A percentile compares a stretch with the other conserved stretches of the same genome.
Evolutionary conservation across 1,140 invertebrate species (phyloP).

Genomic region (Lordiphosa mommai): DNA sequence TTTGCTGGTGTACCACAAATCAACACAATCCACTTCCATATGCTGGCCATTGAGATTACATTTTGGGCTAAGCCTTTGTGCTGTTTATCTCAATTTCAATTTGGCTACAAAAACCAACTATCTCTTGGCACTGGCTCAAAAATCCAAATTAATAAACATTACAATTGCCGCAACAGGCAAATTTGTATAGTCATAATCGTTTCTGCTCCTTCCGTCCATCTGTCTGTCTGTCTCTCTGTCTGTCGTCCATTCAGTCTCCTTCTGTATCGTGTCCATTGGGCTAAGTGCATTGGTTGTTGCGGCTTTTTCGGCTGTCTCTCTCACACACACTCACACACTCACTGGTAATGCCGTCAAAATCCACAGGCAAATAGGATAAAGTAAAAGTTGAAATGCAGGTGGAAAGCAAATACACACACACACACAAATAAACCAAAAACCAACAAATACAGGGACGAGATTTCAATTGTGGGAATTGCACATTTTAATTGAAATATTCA

Average conservation of each 20-base stretch:
- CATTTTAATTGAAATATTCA: conserved; percentile 44
- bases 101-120: conserved; percentile 1
- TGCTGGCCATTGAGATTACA: no score
- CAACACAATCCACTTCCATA: no score
- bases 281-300: conserved; percentile 46
- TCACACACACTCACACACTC: conserved; percentile 5
- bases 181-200: conserved; percentile 58
- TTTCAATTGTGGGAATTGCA: conserved; percentile 26
- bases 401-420: conserved; percentile 28
- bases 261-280: conserved; percentile 4
- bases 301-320: conserved; percentile 31
- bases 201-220: not conserved
- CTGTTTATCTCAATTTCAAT: no score
- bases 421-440: not conserved
- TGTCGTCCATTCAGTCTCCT: not conserved
- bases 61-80: no score
- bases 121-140: conserved; percentile 40
- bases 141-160: conserved; percentile 54
- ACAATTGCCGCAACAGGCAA: conserved; percentile 50
- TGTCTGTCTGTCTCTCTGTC: not conserved
- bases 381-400: conserved; percentile 51
- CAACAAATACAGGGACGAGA: not conserved
- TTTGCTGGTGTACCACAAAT: no score
- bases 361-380: conserved; percentile 53
- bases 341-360: conserved; percentile 30